These are phyloP conservation scores for Chloropsis cyanopogon DNA, from an alignment of 2,113 vertebrate species.

Conservation along the genomic window DNA sequence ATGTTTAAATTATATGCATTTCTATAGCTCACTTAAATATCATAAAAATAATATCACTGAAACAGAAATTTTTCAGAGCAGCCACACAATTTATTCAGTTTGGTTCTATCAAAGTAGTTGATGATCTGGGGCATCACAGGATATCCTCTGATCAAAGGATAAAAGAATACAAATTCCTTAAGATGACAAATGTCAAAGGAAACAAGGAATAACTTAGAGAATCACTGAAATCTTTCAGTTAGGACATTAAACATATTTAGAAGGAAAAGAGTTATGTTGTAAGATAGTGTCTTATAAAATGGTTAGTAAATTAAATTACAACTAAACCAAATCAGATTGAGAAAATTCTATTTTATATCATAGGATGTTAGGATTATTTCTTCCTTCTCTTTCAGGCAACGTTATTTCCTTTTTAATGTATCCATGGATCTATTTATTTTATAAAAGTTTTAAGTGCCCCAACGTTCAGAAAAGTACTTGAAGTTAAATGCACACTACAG, in stretches of 20 bases:
- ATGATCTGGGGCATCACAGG: not conserved
- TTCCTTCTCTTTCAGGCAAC: slow-evolving; percentile 37
- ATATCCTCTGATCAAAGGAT: not conserved
- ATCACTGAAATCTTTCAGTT: slow-evolving; percentile 34
- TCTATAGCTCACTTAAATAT: not conserved
- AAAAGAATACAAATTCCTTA: not conserved
- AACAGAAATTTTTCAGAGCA: not conserved
- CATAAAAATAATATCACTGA: not conserved
- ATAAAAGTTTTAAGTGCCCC: not conserved
- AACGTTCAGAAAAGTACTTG: not conserved
- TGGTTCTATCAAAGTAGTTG: not conserved
- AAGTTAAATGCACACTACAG: not conserved
- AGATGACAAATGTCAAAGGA: slow-evolving; percentile 18
- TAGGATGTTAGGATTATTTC: slow-evolving; percentile 32
- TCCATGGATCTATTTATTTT: slow-evolving; percentile 2
- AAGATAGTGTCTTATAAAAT: slow-evolving; percentile 27
- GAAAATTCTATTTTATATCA: slow-evolving; percentile 44
- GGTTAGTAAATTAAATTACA: slow-evolving; percentile 39
- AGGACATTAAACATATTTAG: slow-evolving; percentile 22
- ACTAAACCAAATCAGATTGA: slow-evolving; percentile 36
- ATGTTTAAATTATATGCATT: not conserved
- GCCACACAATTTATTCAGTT: not conserved
- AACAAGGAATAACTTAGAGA: slow-evolving; percentile 38
- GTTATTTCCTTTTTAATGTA: slow-evolving; percentile 33
- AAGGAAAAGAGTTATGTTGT: slow-evolving; percentile 9